Percentiles rank a stretch among this genome's conserved stretches.
phyloP scores from a whole-genome alignment of 2,888 invertebrate species.

The Rhogogaster chlorosoma region DNA sequence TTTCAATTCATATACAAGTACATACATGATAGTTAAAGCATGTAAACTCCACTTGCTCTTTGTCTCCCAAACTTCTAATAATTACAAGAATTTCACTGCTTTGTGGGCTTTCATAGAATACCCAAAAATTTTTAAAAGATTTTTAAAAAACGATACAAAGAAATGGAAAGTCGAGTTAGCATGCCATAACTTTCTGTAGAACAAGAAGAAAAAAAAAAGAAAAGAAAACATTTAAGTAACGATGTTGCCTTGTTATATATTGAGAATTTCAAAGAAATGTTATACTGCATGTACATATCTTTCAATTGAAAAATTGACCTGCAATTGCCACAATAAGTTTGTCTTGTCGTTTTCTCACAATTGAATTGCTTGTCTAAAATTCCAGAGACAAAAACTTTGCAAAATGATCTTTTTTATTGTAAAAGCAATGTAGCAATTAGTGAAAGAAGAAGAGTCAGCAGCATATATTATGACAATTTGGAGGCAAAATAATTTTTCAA shows the following conservation, averaged over 20 bases:
- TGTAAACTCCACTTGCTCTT: conserved; percentile 45
- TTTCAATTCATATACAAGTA: conserved; percentile 54
- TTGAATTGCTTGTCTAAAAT: conserved; percentile 36
- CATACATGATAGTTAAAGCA: conserved; percentile 27
- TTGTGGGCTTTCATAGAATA: neutral
- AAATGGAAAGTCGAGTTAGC: neutral
- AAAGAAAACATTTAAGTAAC: conserved; percentile 19
- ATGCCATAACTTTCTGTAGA: conserved; percentile 19
- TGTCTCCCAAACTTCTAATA: neutral
- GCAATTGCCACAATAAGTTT: conserved; percentile 57
- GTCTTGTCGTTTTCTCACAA: conserved; percentile 33
- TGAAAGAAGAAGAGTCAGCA: conserved; percentile 45
- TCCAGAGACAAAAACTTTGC: neutral
- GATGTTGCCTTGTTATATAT: neutral
- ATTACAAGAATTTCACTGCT: conserved; percentile 16
- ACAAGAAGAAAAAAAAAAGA: no score
- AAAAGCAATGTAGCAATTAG: conserved; percentile 11
- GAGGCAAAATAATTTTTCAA: conserved; percentile 57
- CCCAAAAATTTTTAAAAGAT: neutral
- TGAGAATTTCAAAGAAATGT: conserved; percentile 19
- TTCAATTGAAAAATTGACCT: conserved; percentile 38
- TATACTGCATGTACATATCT: neutral
- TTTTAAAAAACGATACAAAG: neutral
- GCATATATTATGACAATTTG: conserved; percentile 58
- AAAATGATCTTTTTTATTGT: conserved; percentile 3